Evolutionary conservation across 2,797 vertebrate genomes (phyloP), one percentile per base, ranked within the genome.

Genomic region (Brotogeris chrysoptera): DNA sequence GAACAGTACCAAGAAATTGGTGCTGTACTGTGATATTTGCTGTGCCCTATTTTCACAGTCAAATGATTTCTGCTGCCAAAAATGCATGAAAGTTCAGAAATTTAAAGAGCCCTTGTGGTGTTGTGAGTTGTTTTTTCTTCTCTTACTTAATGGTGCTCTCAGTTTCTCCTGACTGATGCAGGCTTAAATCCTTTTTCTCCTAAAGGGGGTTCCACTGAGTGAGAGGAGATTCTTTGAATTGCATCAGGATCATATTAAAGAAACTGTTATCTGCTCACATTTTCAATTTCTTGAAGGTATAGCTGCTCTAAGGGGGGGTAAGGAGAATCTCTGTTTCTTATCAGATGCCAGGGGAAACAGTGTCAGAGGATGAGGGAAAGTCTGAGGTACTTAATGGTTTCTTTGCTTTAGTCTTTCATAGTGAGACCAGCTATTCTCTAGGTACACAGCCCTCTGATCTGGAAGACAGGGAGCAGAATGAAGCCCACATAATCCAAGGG

Each of bases 71-170:
- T 95, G 68, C 34, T 1, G 9, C 66, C 72, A 57, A 66, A 91
- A 92, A 83, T 55, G n/a, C 49, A 79, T 52, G 46, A 14, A 92
- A 86, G n/a, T 89, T 94, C 69, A 72, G 72, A 91, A 89, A 93
- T 89, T 78, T 88, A 34, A 71, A 15, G 50, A 71, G 15, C 28
- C 23, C 57, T 46, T 2, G 11, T 27, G n/a, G 53, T 85, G 36
- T 39, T 70, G 9, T 0, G 46, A 63, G 50, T 41, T 74, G 10
- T 12, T 83, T 88, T 41, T 59, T 28, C 20, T 84, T 44, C 20
- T 81, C 28, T 30, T 94, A 23, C 50, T 92, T 64, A 60, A 46
- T 49, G 70, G 27, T 65, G 39, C 19, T 86, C 30, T 78, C 77
- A 38, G 55, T 49, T 85, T 77, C 34, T 57, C 17, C 13, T 41